These are phyloP conservation scores for Chaetogeoica ovagalla DNA, from an alignment of 2,888 invertebrate species.

Conservation along the genomic window DNA sequence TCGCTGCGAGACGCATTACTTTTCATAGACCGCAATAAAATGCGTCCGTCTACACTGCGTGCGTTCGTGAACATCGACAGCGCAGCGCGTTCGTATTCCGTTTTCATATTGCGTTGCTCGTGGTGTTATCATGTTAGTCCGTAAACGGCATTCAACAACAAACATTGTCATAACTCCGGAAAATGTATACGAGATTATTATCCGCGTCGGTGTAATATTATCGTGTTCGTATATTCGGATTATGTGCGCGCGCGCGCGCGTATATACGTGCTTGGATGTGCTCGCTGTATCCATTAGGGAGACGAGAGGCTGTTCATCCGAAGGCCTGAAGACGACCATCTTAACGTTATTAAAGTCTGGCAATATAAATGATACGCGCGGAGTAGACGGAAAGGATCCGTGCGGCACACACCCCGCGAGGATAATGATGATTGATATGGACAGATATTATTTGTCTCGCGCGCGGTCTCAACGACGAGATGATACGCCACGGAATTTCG, in stretches of 20 bases:
- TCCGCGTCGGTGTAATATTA: slow-evolving; percentile 15
- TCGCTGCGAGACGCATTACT: slow-evolving; percentile 3
- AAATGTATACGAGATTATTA: neutral
- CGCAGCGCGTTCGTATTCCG: too few species aligned
- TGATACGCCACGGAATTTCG: slow-evolving; percentile 11
- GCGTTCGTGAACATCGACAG: neutral
- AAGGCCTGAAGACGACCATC: slow-evolving; percentile 30
- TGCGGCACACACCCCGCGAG: slow-evolving; percentile 24
- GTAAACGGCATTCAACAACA: slow-evolving; percentile 2
- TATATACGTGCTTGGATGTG: neutral
- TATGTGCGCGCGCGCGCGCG: too few species aligned
- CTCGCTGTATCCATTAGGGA: slow-evolving; percentile 27
- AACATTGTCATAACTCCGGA: slow-evolving; percentile 12
- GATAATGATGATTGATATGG: slow-evolving; percentile 52
- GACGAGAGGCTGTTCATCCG: neutral
- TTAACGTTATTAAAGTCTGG: slow-evolving; percentile 49
- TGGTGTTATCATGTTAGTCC: slow-evolving; percentile 6
- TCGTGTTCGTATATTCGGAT: slow-evolving; percentile 13
- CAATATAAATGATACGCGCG: slow-evolving; percentile 42
- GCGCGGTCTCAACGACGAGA: slow-evolving; percentile 18
- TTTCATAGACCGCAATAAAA: slow-evolving; percentile 29
- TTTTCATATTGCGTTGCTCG: slow-evolving; percentile 7
- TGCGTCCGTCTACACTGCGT: too few species aligned
- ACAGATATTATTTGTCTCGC: slow-evolving; percentile 52
- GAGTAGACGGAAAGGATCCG: neutral